Percentiles rank a stretch among this genome's conserved stretches.
These are phyloP conservation scores for Abrostola triplasia DNA, from an alignment of 2,888 invertebrate genomes.

Conservation along the genomic window DNA sequence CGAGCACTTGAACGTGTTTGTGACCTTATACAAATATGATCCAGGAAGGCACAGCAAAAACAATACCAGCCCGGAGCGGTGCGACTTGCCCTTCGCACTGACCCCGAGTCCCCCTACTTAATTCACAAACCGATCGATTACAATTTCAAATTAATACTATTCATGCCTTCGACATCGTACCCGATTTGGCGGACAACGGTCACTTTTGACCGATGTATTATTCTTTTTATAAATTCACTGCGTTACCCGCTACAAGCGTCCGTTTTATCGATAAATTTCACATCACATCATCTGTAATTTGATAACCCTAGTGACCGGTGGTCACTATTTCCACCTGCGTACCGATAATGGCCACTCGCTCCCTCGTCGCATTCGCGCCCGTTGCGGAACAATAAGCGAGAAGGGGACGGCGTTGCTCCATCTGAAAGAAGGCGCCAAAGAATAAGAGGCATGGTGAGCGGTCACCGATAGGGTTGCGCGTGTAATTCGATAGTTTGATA, in stretches of 20 bases:
- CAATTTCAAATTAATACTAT: constrained; percentile 81
- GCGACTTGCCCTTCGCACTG: constrained; percentile 70
- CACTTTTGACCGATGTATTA: constrained; percentile 56
- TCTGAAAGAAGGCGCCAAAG: constrained; percentile 65
- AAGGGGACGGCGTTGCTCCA: constrained; percentile 56
- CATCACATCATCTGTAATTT: constrained; percentile 76
- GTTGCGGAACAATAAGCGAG: constrained; percentile 17
- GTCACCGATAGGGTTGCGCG: constrained; percentile 72
- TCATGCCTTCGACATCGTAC: constrained; percentile 78
- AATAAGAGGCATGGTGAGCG: constrained; percentile 62
- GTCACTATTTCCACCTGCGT: constrained; percentile 81
- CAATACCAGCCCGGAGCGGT: constrained; percentile 45
- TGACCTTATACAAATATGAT: constrained; percentile 44
- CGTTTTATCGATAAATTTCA: constrained; percentile 76
- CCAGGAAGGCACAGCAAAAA: constrained; percentile 57
- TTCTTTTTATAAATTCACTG: constrained; percentile 62
- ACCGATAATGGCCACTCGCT: constrained; percentile 58
- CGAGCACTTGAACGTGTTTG: constrained; percentile 41
- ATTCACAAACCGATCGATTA: constrained; percentile 72
- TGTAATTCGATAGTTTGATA: constrained; percentile 81
- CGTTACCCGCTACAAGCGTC: constrained; percentile 76
- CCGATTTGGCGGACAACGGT: constrained; percentile 71
- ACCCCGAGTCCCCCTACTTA: constrained; percentile 67
- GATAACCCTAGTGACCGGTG: constrained; percentile 82
- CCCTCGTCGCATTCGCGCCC: constrained; percentile 54